Evolutionary conservation across 2,888 invertebrate species (phyloP).

Genomic region (Melipona bicolor): DNA sequence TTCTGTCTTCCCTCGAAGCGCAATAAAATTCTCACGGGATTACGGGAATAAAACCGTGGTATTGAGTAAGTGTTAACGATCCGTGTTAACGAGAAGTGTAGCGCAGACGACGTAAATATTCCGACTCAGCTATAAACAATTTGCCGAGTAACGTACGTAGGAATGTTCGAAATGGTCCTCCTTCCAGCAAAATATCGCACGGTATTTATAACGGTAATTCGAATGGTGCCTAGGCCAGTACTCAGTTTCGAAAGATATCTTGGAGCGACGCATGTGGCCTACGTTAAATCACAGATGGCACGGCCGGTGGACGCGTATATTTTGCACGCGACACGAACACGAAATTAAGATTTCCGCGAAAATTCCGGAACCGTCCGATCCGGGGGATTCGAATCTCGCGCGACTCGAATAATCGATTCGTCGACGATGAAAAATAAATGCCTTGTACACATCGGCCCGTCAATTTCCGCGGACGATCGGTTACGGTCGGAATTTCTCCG

Average conservation of each 20-base stretch:
- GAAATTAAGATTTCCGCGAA: constrained; percentile 8
- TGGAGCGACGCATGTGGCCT: constrained; percentile 41
- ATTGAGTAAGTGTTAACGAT: constrained; percentile 2
- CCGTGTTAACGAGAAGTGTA: neutral
- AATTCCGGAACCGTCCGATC: neutral
- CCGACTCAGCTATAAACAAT: neutral
- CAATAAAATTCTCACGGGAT: neutral
- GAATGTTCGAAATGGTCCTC: constrained; percentile 9
- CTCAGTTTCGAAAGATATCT: constrained; percentile 52
- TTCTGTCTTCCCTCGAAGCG: no score
- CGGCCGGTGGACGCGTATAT: constrained; percentile 25
- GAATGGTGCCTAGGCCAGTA: constrained; percentile 56
- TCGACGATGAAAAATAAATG: neutral
- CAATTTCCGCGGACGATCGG: constrained; percentile 15
- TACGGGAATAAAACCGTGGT: neutral
- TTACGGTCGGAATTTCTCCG: neutral
- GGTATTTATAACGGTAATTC: constrained; percentile 50
- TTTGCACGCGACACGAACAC: constrained; percentile 46
- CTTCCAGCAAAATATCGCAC: constrained; percentile 21
- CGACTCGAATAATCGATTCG: neutral
- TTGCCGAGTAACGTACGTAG: neutral
- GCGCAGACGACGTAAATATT: constrained; percentile 4
- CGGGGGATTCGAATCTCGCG: neutral
- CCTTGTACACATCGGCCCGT: neutral
- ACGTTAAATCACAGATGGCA: constrained; percentile 47